Evolutionary conservation across 2,888 invertebrate genomes (phyloP).

Genomic region (Lasioglossum villosulum): DNA sequence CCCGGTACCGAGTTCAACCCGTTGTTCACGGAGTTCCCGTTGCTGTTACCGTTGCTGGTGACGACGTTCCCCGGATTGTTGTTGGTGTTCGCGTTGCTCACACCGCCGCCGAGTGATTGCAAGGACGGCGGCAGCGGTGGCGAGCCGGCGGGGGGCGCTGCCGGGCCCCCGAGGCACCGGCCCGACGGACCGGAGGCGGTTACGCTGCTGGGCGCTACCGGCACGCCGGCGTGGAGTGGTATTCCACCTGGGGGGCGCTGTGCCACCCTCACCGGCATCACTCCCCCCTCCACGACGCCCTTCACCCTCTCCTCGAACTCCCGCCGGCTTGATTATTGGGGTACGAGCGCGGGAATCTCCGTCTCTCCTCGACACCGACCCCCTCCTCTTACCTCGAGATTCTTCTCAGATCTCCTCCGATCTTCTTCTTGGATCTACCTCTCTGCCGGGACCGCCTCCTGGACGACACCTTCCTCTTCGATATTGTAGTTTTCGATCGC

Average conservation of each 20-base stretch:
- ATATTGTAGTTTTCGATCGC: background rate
- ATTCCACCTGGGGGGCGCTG: constrained; percentile 88
- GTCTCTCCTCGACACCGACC: background rate
- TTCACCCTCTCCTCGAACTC: constrained; percentile 78
- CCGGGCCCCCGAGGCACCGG: constrained; percentile 86
- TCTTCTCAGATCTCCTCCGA: background rate
- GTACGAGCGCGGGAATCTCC: constrained; percentile 50
- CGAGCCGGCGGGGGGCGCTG: constrained; percentile 77
- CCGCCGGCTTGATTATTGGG: constrained; percentile 51
- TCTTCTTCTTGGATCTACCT: background rate
- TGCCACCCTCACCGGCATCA: constrained; percentile 86
- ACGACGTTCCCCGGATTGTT: background rate
- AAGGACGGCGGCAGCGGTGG: constrained; percentile 80
- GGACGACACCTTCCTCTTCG: background rate
- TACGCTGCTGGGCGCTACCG: constrained; percentile 88
- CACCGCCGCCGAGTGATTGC: constrained; percentile 70
- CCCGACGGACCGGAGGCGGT: constrained; percentile 86
- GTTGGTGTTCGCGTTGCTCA: constrained; percentile 58
- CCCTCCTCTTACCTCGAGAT: background rate
- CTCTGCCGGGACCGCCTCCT: background rate
- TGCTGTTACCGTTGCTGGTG: constrained; percentile 77
- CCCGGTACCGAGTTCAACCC: background rate
- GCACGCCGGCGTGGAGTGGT: constrained; percentile 87
- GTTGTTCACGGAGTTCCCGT: constrained; percentile 29
- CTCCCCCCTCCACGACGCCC: constrained; percentile 84